Conservation (phyloP, 2,888 invertebrate species). For the Eristalis intricaria region DNA sequence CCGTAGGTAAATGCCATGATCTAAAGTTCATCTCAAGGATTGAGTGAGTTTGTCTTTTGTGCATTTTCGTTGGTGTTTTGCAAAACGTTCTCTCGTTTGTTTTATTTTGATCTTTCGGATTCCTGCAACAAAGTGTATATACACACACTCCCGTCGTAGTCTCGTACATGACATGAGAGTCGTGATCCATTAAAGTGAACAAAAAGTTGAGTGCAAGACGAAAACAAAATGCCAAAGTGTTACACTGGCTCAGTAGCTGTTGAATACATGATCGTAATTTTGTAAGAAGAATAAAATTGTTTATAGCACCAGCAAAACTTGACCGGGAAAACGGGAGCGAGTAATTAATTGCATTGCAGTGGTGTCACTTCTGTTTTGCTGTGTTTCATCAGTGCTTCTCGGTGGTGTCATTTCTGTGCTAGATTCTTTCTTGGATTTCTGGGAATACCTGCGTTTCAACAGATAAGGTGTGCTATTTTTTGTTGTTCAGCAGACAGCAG, state of each 20-base stretch:
- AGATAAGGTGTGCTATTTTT: constrained; percentile 11
- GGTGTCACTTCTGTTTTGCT: not conserved
- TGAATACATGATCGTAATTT: constrained; percentile 56
- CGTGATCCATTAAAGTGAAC: constrained; percentile 70
- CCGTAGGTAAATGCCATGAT: constrained; percentile 68
- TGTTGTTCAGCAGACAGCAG: not conserved
- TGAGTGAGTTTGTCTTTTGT: constrained; percentile 13
- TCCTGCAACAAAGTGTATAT: constrained; percentile 18
- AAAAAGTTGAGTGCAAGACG: constrained; percentile 14
- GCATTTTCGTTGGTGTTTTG: constrained; percentile 8
- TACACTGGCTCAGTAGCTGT: constrained; percentile 51
- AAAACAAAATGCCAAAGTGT: constrained; percentile 70
- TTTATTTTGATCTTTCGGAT: constrained; percentile 31
- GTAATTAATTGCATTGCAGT: not conserved
- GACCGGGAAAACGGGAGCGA: constrained; percentile 19
- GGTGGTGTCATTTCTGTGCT: constrained; percentile 24
- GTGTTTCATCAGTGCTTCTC: not conserved
- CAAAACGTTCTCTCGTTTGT: constrained; percentile 2
- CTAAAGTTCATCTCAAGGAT: constrained; percentile 66
- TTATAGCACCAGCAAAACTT: constrained; percentile 29
- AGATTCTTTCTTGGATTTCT: not conserved
- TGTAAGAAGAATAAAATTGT: constrained; percentile 52
- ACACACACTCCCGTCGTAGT: not conserved
- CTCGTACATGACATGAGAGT: constrained; percentile 63
- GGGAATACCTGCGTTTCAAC: not conserved